Evolutionary conservation across 2,888 invertebrate genomes (phyloP), one percentile per base, ranked within the genome.

Genomic region (Diarsia mendica): DNA sequence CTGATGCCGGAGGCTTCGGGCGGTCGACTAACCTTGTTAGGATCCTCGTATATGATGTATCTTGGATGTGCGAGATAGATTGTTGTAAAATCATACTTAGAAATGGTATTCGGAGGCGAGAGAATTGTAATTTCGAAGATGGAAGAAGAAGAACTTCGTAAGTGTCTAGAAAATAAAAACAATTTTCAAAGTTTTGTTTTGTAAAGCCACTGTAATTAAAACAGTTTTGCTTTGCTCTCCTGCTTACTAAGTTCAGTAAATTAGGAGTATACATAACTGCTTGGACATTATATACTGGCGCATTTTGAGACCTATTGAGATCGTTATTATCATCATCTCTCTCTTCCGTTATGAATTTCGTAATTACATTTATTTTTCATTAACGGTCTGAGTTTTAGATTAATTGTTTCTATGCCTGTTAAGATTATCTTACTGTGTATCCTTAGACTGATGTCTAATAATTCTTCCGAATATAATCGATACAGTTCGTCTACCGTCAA

Each of bases 1-100:
- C 72, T 64, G 66, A 71, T 79, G 72, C 83, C 73, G 60, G 68
- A 67, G 80, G 76, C 73, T 67, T 73, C 48, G 13, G 23, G 51
- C 58, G 58, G 28, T 28, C 63, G 44, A 49, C 33, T 71, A 71
- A 80, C 74, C 23, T 64, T 72, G 82, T 82, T 85, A 49, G 20
- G 39, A 48, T 51, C 23, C 0, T 49, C 51, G 18, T 63, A 58
- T 18, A 44, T 72, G 65, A 61, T 70, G 55, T 69, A 46, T n/a
- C 44, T 55, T 60, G 77, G 58, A 68, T 75, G 67, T 76, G 77
- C 8, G 28, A 60, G n/a, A 60, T 76, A 65, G 33, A n/a, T 51
- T 80, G 23, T 33, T 44, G 39, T 39, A 49, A 60, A 67, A 72
- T 63, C 55, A 39, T 23, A 11, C 46, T 9, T 11, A 13, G n/a